phyloP scores from a whole-genome alignment of 2,888 invertebrate species.

The Andricus quercusramuli region DNA sequence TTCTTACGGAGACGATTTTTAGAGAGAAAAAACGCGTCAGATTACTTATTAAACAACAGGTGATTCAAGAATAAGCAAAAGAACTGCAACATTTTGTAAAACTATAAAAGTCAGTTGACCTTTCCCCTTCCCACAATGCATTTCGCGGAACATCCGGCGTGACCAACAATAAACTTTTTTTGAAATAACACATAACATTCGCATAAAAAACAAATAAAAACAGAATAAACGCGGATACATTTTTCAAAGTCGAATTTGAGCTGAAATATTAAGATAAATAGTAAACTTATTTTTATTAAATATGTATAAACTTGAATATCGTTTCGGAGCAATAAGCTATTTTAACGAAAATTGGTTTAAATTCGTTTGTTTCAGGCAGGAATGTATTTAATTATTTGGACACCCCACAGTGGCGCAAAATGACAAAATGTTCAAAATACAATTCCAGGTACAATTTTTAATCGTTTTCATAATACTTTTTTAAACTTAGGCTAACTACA shows the following conservation, averaged over 20 bases:
- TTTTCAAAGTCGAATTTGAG: neutral
- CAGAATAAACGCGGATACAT: too few species aligned
- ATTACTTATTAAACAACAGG: neutral
- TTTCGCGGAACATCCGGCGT: neutral
- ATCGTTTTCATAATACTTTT: too few species aligned
- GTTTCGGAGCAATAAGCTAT: too few species aligned
- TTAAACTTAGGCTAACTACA: too few species aligned
- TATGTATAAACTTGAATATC: too few species aligned
- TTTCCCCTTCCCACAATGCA: neutral
- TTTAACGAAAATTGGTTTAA: too few species aligned
- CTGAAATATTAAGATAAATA: neutral
- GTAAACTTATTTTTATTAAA: neutral
- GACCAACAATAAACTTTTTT: neutral
- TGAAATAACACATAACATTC: neutral
- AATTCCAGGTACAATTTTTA: too few species aligned
- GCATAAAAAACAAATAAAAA: neutral
- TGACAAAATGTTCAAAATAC: too few species aligned
- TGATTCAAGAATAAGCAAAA: neutral
- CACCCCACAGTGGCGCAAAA: too few species aligned
- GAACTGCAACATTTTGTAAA: neutral
- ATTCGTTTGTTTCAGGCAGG: too few species aligned
- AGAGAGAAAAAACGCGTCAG: neutral
- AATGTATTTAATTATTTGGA: too few species aligned
- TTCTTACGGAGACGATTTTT: neutral
- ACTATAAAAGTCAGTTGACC: neutral